Conservation (phyloP, 2,888 invertebrate species). For the Amphiduros pacificus region DNA sequence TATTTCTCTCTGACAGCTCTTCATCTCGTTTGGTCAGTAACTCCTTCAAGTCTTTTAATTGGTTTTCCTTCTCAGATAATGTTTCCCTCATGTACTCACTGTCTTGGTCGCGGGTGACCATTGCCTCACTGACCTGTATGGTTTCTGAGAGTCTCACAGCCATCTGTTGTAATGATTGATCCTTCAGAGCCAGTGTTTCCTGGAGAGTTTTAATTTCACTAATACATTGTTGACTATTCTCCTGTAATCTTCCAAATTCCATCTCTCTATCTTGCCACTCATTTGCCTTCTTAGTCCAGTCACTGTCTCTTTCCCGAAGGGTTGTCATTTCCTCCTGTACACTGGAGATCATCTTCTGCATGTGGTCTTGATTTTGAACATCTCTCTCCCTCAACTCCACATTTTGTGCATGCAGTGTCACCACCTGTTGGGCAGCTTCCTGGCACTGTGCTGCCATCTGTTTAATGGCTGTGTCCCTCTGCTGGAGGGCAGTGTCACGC, state of each 20-base stretch:
- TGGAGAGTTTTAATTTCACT: background rate
- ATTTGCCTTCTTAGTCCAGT: too few relatives aligned
- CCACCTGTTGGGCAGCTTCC: background rate
- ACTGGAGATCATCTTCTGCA: background rate
- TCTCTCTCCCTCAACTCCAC: background rate
- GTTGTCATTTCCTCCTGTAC: background rate
- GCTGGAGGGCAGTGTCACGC: slow-evolving; percentile 23
- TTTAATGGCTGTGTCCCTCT: slow-evolving; percentile 25
- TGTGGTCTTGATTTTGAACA: background rate
- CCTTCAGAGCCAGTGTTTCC: slow-evolving; percentile 2
- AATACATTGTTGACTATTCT: background rate
- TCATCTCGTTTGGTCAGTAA: too few relatives aligned
- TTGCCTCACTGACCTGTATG: too few relatives aligned
- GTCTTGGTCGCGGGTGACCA: too few relatives aligned
- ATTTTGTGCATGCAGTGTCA: background rate
- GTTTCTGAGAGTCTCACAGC: slow-evolving; percentile 7
- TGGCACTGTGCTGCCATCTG: background rate
- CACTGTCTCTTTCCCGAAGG: background rate
- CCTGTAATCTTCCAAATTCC: too few relatives aligned
- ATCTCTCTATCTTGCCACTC: too few relatives aligned
- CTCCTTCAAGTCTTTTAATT: too few relatives aligned
- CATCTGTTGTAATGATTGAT: slow-evolving; percentile 6
- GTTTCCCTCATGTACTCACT: too few relatives aligned
- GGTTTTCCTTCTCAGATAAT: too few relatives aligned
- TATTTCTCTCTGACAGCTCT: too few relatives aligned